Conservation (phyloP, 2,888 invertebrate genomes). For the Lycocerus yunnanus region DNA sequence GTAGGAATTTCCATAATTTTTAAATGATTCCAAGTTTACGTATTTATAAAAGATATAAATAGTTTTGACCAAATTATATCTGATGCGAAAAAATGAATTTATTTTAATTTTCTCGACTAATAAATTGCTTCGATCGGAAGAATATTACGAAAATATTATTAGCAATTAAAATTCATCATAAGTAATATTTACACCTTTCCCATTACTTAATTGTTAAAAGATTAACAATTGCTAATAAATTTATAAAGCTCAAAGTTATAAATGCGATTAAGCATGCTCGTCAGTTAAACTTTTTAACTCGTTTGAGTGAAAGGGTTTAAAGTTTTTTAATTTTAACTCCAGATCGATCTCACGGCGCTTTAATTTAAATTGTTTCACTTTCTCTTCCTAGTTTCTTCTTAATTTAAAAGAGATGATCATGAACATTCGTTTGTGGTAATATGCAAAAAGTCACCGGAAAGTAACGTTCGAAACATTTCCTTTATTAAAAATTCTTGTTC, state of each 20-base stretch:
- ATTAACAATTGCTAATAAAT: not conserved
- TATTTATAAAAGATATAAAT: not conserved
- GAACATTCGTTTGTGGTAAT: not conserved
- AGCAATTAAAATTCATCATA: not conserved
- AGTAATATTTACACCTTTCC: not conserved
- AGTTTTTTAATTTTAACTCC: conserved; percentile 11
- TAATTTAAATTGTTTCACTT: conserved; percentile 26
- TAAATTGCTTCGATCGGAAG: too few species aligned
- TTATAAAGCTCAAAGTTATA: not conserved
- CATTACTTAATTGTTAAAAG: not conserved
- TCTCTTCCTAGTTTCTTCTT: conserved; percentile 28
- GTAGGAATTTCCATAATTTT: not conserved
- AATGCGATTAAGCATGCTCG: not conserved
- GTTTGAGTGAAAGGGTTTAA: conserved; percentile 21
- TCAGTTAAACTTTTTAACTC: not conserved
- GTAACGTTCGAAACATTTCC: not conserved
- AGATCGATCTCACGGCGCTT: conserved; percentile 12
- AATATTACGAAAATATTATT: too few species aligned
- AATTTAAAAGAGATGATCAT: conserved; percentile 9
- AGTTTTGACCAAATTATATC: not conserved
- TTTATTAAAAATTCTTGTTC: not conserved
- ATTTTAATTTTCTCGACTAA: too few species aligned
- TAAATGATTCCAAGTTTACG: not conserved
- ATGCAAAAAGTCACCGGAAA: not conserved
- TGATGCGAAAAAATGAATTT: too few species aligned